These are phyloP conservation scores for Acromyrmex charruanus DNA, from an alignment of 1,140 invertebrate genomes.

Conservation along the genomic window DNA sequence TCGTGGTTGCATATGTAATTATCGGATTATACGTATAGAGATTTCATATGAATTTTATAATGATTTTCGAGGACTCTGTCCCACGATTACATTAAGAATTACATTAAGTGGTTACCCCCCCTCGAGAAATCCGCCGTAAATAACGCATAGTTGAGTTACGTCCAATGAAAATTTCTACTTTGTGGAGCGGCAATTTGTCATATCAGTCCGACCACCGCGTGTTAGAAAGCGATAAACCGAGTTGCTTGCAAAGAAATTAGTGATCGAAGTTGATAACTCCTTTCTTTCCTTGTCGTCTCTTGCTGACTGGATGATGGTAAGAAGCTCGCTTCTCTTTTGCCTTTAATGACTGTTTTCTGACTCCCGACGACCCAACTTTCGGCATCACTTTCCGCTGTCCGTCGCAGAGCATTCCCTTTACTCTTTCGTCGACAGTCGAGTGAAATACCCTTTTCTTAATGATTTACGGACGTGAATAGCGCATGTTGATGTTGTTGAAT, in stretches of 20 bases:
- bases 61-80: no score
- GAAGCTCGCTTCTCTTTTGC: slow-evolving; percentile 69
- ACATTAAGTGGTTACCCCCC: no score
- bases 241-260: slow-evolving; percentile 62
- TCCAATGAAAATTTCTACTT: slow-evolving; percentile 24
- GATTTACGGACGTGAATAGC: slow-evolving; percentile 27
- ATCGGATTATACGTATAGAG: no score
- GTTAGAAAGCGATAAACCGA: slow-evolving; percentile 17
- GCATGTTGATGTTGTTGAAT: slow-evolving; percentile 8
- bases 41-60: no score
- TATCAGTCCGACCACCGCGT: neutral
- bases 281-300: slow-evolving; percentile 12
- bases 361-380: slow-evolving; percentile 70
- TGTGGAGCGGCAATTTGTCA: slow-evolving; percentile 61
- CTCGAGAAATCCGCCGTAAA: neutral
- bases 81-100: no score
- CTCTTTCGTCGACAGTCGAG: slow-evolving; percentile 26
- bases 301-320: slow-evolving; percentile 40
- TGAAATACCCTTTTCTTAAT: slow-evolving; percentile 20
- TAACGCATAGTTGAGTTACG: neutral
- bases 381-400: slow-evolving; percentile 79
- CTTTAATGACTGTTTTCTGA: slow-evolving; percentile 78
- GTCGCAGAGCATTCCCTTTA: slow-evolving; percentile 63
- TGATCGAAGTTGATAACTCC: slow-evolving; percentile 74
- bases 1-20: no score